Percentiles rank a stretch among this genome's conserved stretches.
phyloP scores from a whole-genome alignment of 1,140 invertebrate genomes.

The Charaxes varanes region DNA sequence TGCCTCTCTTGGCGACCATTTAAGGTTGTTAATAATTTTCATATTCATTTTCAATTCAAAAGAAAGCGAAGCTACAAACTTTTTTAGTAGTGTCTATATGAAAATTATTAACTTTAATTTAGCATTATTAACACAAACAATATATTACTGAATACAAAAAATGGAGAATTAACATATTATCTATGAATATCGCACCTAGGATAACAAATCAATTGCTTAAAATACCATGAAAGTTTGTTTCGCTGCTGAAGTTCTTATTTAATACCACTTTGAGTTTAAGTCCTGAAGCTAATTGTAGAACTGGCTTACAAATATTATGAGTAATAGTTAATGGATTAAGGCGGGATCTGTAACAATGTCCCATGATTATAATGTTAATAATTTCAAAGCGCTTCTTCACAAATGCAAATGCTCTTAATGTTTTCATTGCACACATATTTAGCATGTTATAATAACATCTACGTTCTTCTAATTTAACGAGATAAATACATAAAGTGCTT shows the following conservation, averaged over 20 bases:
- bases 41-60: neutral
- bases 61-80: too few relatives aligned
- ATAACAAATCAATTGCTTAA: slow-evolving; percentile 9
- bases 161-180: slow-evolving; percentile 42
- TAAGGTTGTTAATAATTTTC: too few relatives aligned
- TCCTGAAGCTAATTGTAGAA: neutral
- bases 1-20: too few relatives aligned
- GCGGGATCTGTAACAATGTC: slow-evolving; percentile 14
- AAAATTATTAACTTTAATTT: too few relatives aligned
- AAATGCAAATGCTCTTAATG: slow-evolving; percentile 4
- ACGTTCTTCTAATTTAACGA: slow-evolving; percentile 29
- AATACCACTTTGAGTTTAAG: neutral
- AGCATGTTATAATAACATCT: slow-evolving; percentile 22
- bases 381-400: slow-evolving; percentile 6
- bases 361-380: slow-evolving; percentile 6
- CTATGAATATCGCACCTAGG: slow-evolving; percentile 20
- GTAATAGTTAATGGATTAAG: slow-evolving; percentile 2
- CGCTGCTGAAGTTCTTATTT: slow-evolving; percentile 1
- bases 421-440: slow-evolving; percentile 5
- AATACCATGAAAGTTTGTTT: slow-evolving; percentile 4
- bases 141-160: slow-evolving; percentile 22
- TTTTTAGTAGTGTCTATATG: slow-evolving; percentile 4
- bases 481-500: slow-evolving; percentile 45
- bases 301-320: neutral
- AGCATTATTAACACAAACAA: slow-evolving; percentile 20